These are phyloP conservation scores for Rhineura floridana DNA, from an alignment of 2,113 vertebrate genomes.

Conservation along the genomic window DNA sequence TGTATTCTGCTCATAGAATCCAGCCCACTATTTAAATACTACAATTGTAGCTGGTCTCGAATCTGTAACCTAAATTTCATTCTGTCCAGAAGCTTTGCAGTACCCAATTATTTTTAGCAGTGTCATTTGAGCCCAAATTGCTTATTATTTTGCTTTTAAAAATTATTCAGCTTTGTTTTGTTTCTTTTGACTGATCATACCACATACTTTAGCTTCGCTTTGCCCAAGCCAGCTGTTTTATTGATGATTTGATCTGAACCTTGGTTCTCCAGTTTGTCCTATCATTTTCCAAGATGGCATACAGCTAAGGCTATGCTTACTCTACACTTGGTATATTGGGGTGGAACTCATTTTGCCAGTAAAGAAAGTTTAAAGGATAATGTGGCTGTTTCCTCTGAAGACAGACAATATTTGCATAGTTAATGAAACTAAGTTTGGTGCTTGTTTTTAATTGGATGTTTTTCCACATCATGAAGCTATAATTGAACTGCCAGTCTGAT, in stretches of 20 bases:
- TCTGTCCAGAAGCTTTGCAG: not conserved
- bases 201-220: not conserved
- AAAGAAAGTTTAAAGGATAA: no score
- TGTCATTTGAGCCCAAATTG: not conserved
- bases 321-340: no score
- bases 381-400: not conserved
- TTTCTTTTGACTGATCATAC: not conserved
- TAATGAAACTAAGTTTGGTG: not conserved
- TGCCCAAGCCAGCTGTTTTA: not conserved
- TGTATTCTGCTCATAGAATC: not conserved
- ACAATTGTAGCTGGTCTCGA: not conserved
- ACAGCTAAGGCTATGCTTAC: not conserved
- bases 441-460: slow-evolving; percentile 44
- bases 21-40: not conserved
- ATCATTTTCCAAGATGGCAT: not conserved
- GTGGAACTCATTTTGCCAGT: no score
- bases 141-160: not conserved
- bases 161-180: not conserved
- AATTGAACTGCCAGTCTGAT: slow-evolving; percentile 13
- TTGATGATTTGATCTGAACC: not conserved
- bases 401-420: not conserved
- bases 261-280: not conserved
- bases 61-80: not conserved
- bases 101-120: not conserved
- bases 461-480: slow-evolving; percentile 14